Conservation (phyloP, 2,797 vertebrate species). For the Karalla daura region DNA sequence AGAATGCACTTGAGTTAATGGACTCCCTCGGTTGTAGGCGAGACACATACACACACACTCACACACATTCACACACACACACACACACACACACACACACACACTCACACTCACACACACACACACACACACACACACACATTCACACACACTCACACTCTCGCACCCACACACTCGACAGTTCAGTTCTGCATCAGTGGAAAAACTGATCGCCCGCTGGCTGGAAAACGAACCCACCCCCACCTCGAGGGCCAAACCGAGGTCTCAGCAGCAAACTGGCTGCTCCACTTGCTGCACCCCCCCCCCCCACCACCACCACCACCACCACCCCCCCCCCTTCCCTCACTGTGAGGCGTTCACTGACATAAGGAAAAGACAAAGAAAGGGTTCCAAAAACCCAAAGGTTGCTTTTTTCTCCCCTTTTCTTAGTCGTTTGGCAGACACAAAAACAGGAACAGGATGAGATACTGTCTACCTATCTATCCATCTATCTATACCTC, state of each 20-base stretch:
- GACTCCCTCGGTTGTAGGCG: too few relatives aligned
- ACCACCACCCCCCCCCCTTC: background rate
- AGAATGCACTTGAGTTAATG: too few relatives aligned
- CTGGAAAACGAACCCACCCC: constrained; percentile 59
- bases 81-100: constrained; percentile 3
- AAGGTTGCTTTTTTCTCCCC: too few relatives aligned
- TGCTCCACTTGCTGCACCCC: constrained; percentile 53
- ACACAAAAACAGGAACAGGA: too few relatives aligned
- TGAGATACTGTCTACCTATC: too few relatives aligned
- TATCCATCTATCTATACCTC: too few relatives aligned
- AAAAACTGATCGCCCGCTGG: constrained; percentile 71
- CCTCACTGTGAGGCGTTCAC: too few relatives aligned
- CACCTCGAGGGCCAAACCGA: constrained; percentile 61
- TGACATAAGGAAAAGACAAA: too few relatives aligned
- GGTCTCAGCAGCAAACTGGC: constrained; percentile 53
- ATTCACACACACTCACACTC: constrained; percentile 4
- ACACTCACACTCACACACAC: constrained; percentile 5
- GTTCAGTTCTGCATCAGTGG: constrained; percentile 69
- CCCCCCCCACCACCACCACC: background rate
- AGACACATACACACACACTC: background rate
- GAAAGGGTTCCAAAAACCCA: too few relatives aligned
- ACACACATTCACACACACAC: background rate
- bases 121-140: constrained; percentile 5
- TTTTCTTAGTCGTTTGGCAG: too few relatives aligned
- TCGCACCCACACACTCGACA: constrained; percentile 12